Percentiles rank a stretch among this genome's conserved stretches.
These are phyloP conservation scores for Nycticorax nycticorax DNA, from an alignment of 2,113 vertebrate species.

Conservation along the genomic window DNA sequence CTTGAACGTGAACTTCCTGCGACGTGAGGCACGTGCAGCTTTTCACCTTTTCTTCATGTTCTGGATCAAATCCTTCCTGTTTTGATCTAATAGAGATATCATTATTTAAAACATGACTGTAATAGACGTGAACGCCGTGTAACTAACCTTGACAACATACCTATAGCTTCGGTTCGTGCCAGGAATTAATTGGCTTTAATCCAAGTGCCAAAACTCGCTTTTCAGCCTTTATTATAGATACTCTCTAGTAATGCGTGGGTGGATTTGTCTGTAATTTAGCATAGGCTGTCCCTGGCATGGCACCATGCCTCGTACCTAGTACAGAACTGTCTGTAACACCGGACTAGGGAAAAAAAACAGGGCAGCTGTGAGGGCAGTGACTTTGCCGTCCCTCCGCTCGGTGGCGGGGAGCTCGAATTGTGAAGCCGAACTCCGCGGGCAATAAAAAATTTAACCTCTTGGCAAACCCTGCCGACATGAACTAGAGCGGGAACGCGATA, in stretches of 20 bases:
- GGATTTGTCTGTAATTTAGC: slow-evolving; percentile 46
- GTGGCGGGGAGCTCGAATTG: background rate
- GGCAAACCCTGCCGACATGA: background rate
- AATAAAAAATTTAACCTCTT: background rate
- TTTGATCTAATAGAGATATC: slow-evolving; percentile 15
- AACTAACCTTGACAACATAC: slow-evolving; percentile 39
- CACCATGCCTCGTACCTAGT: background rate
- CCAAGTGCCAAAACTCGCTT: slow-evolving; percentile 53
- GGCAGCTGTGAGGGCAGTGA: background rate
- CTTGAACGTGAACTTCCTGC: slow-evolving; percentile 17
- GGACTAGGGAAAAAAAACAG: background rate
- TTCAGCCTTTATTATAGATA: slow-evolving; percentile 58
- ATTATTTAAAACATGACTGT: background rate
- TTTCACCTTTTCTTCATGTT: background rate
- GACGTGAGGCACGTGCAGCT: background rate
- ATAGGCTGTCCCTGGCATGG: slow-evolving; percentile 29
- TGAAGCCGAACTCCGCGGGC: background rate
- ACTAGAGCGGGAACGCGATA: background rate
- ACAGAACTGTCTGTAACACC: background rate
- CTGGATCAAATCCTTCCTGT: slow-evolving; percentile 37
- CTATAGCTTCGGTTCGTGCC: background rate
- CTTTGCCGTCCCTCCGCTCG: background rate
- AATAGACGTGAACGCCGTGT: background rate
- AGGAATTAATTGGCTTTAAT: slow-evolving; percentile 56
- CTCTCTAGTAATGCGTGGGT: slow-evolving; percentile 62